Evolutionary conservation across 1,140 invertebrate species (phyloP).

Genomic region (Leptonema lineaticorne): DNA sequence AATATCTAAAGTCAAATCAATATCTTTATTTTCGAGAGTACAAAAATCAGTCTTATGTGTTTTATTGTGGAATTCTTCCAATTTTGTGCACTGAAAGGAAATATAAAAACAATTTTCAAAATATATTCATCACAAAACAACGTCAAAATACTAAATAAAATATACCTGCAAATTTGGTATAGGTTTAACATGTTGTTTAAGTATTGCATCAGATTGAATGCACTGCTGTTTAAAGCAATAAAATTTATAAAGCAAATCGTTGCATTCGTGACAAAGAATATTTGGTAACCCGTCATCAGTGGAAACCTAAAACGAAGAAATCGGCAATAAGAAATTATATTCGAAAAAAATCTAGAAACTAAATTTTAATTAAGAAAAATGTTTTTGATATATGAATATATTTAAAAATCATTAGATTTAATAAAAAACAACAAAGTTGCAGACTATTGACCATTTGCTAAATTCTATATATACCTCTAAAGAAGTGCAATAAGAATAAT

Average conservation of each 20-base stretch:
- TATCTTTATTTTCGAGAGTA: conserved; percentile 13
- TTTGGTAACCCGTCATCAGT: conserved; percentile 31
- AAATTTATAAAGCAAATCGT: conserved; percentile 33
- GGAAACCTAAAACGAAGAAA: conserved; percentile 24
- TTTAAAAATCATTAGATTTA: no score
- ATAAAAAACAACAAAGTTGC: no score
- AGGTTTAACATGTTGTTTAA: conserved; percentile 33
- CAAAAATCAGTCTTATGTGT: conserved; percentile 26
- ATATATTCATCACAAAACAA: not conserved
- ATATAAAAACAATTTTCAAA: not conserved
- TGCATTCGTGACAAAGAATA: conserved; percentile 33
- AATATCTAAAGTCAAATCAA: not conserved
- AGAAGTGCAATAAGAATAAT: conserved; percentile 36
- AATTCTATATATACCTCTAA: not conserved
- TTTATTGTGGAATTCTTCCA: conserved; percentile 13
- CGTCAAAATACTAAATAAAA: not conserved
- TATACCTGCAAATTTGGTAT: conserved; percentile 7
- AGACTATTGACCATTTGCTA: no score
- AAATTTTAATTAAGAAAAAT: no score
- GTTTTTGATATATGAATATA: no score
- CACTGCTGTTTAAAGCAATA: conserved; percentile 40
- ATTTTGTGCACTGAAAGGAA: conserved; percentile 18
- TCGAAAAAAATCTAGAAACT: no score
- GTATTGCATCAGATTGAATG: conserved; percentile 29
- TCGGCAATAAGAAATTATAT: no score